Conservation (phyloP, 2,113 vertebrate species). For the Leptobrachium leishanense region DNA sequence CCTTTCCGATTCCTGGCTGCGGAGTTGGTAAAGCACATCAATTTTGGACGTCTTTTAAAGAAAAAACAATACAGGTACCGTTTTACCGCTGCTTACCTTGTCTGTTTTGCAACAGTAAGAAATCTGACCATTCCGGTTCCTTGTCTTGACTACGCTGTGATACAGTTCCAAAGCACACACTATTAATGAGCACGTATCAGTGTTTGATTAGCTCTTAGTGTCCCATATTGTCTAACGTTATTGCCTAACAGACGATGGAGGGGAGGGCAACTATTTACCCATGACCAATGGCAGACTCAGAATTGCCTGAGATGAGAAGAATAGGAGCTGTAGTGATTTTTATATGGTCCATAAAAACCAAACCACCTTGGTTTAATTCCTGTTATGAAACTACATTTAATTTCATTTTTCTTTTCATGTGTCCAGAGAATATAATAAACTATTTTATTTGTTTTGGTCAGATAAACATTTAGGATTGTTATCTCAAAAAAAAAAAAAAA, state of each 20-base stretch:
- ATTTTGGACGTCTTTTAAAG: no score
- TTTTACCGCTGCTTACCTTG: not conserved
- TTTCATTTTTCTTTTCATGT: no score
- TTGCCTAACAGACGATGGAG: not conserved
- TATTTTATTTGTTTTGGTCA: no score
- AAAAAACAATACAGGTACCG: not conserved
- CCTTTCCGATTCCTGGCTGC: no score
- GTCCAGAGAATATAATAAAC: no score
- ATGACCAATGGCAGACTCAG: not conserved
- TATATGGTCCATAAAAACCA: no score
- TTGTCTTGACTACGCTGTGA: not conserved
- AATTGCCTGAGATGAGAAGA: not conserved
- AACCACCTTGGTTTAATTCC: no score
- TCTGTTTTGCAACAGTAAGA: not conserved
- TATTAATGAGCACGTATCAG: constrained; percentile 19
- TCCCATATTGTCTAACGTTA: constrained; percentile 12
- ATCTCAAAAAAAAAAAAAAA: no score
- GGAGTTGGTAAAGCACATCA: no score
- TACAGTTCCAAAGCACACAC: not conserved
- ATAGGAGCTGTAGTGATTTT: not conserved
- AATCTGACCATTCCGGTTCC: not conserved
- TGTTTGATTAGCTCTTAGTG: constrained; percentile 26
- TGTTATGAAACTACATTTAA: no score
- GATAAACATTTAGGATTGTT: no score
- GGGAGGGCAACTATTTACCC: constrained; percentile 6